Conservation (phyloP, 2,888 invertebrate species). For the Drosophila mimica region DNA sequence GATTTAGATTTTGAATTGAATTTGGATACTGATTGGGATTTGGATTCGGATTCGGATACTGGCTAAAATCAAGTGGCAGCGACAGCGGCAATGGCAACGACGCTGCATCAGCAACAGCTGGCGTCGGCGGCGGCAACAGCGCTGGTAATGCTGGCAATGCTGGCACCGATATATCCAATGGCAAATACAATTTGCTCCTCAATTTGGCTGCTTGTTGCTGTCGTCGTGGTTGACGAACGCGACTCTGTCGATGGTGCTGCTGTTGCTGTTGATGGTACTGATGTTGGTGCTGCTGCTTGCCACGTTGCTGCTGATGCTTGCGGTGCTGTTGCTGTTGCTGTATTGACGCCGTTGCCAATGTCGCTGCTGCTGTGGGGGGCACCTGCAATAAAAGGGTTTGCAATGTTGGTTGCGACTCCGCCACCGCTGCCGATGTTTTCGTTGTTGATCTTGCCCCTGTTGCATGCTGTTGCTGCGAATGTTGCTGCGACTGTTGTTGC, state of each 20-base stretch:
- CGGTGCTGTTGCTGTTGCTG: slow-evolving; percentile 35
- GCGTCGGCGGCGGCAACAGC: slow-evolving; percentile 8
- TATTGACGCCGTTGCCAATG: slow-evolving; percentile 39
- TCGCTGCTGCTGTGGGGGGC: slow-evolving; percentile 43
- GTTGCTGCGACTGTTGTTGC: slow-evolving; percentile 47
- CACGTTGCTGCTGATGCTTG: slow-evolving; percentile 46
- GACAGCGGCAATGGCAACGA: slow-evolving; percentile 55
- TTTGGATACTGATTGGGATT: slow-evolving; percentile 20
- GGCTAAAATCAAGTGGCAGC: slow-evolving; percentile 66
- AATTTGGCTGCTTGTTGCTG: slow-evolving; percentile 40
- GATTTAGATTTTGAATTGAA: slow-evolving; percentile 12
- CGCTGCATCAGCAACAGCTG: slow-evolving; percentile 20
- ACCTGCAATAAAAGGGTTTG: slow-evolving; percentile 67
- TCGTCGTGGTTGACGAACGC: slow-evolving; percentile 49
- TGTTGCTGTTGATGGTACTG: slow-evolving; percentile 38
- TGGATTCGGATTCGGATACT: slow-evolving; percentile 26
- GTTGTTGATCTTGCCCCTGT: slow-evolving; percentile 40
- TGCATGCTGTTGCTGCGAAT: slow-evolving; percentile 42
- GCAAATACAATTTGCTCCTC: slow-evolving; percentile 62
- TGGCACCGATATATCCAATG: slow-evolving; percentile 66
- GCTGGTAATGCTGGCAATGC: slow-evolving; percentile 45
- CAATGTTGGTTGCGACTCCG: slow-evolving; percentile 55
- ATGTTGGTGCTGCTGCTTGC: slow-evolving; percentile 40
- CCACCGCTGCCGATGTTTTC: slow-evolving; percentile 30
- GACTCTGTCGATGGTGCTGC: slow-evolving; percentile 46